Evolutionary conservation across 2,797 vertebrate species (phyloP).

Genomic region (Antrozous pallidus): DNA sequence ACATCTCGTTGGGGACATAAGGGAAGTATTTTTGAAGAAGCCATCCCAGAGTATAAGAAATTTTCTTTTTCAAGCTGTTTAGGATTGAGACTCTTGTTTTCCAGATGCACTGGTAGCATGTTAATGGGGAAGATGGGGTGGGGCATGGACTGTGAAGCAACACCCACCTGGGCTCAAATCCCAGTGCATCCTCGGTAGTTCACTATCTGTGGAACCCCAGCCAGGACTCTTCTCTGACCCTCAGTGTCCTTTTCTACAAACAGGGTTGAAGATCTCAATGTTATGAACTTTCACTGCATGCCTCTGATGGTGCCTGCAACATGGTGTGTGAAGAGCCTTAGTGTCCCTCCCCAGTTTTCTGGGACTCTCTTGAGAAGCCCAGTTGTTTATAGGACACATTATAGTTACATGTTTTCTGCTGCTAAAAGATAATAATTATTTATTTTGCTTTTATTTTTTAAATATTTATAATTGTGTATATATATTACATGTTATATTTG

Average conservation of each 20-base stretch:
- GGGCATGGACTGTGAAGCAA: neutral
- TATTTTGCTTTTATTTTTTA: neutral
- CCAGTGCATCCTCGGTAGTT: rapidly evolving
- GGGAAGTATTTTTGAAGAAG: conserved; percentile 9
- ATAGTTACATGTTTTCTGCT: neutral
- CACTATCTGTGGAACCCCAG: neutral
- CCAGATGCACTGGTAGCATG: neutral
- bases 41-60: neutral
- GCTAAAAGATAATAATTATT: neutral
- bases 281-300: neutral
- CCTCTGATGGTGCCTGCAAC: neutral
- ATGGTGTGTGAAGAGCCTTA: neutral
- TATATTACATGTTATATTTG: neutral
- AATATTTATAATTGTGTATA: neutral
- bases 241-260: neutral
- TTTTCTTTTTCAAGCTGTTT: neutral
- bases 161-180: neutral
- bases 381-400: neutral
- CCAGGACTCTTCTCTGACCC: neutral
- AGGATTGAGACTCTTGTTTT: neutral
- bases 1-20: neutral
- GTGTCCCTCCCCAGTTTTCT: neutral
- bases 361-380: neutral
- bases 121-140: neutral
- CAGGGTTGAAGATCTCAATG: neutral